Conservation (phyloP, 2,797 vertebrate genomes). For the Alectoris magna region DNA sequence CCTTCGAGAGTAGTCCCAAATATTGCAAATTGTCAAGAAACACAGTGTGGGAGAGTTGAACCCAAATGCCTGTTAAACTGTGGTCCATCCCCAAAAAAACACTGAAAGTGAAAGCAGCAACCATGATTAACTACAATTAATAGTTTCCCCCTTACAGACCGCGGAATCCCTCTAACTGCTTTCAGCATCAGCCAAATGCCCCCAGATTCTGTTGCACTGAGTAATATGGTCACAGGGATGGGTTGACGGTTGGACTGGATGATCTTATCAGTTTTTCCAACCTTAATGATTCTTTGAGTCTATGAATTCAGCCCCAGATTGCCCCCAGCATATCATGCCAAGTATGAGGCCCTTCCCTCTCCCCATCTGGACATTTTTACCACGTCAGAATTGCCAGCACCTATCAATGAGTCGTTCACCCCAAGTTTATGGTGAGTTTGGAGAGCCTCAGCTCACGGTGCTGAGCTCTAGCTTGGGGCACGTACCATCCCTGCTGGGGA, state of each 20-base stretch:
- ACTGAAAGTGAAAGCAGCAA: not conserved
- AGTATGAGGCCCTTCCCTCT: not conserved
- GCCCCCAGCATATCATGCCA: accelerated
- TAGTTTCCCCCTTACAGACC: not conserved
- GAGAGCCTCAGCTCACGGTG: not conserved
- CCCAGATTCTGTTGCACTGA: not conserved
- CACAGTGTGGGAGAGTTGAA: not conserved
- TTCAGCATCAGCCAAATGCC: not conserved
- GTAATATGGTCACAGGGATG: too few species aligned
- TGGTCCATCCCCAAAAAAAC: not conserved
- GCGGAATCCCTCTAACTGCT: not conserved
- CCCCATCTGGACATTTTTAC: not conserved
- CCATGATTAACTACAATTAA: not conserved
- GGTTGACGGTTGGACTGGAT: too few species aligned
- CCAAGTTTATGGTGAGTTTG: not conserved
- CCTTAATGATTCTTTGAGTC: too few species aligned
- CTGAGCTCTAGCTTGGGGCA: not conserved
- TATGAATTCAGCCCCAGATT: not conserved
- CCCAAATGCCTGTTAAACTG: not conserved
- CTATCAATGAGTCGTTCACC: not conserved
- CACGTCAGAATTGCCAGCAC: too few species aligned
- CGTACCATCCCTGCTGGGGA: accelerated
- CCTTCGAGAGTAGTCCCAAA: not conserved
- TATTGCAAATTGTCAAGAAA: not conserved
- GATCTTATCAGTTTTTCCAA: too few species aligned